These are phyloP conservation scores for Tetragonula clypearis DNA, from an alignment of 1,140 invertebrate species.

Conservation along the genomic window DNA sequence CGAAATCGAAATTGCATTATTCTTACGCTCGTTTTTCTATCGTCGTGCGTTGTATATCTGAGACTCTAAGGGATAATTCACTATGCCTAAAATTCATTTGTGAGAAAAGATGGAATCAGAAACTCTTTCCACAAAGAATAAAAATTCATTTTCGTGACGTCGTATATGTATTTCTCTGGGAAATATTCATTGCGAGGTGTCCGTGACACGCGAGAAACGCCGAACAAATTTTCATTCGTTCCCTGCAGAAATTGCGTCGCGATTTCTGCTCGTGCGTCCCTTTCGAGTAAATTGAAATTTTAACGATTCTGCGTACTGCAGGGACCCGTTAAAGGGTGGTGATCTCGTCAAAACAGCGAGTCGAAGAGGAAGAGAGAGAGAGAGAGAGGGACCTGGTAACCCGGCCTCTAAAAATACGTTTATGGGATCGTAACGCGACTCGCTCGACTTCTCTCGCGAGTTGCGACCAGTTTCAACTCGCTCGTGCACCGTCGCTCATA, in stretches of 20 bases:
- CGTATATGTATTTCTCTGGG: neutral
- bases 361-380: neutral
- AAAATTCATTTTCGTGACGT: neutral
- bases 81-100: no score
- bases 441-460: conserved; percentile 35
- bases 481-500: neutral
- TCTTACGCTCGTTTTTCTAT: no score
- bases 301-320: conserved; percentile 62
- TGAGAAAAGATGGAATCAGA: no score
- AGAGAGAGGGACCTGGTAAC: neutral
- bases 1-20: no score
- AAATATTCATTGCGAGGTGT: neutral
- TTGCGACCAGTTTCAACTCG: conserved; percentile 3
- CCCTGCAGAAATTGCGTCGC: neutral
- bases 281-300: conserved; percentile 71
- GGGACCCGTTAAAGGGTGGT: neutral
- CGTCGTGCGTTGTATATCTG: no score
- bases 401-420: conserved; percentile 75
- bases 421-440: conserved; percentile 72
- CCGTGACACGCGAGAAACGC: neutral
- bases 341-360: neutral
- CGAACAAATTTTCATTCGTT: neutral
- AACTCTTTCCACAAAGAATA: neutral
- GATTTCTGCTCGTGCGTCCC: conserved; percentile 22
- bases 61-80: no score